Conservation (phyloP, 2,797 vertebrate genomes). For the Eospalax fontanierii region DNA sequence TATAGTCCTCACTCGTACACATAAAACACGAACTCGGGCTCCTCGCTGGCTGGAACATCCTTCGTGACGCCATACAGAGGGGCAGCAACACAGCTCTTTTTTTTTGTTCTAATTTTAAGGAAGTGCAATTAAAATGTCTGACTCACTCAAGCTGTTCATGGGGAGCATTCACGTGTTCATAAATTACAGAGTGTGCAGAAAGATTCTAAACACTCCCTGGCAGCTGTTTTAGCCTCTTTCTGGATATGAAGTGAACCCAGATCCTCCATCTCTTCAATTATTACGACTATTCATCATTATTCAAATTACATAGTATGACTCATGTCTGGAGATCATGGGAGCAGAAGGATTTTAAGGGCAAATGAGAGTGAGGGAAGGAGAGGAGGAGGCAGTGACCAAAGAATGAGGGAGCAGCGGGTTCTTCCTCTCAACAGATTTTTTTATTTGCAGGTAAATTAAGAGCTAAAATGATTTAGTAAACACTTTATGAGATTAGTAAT, state of each 20-base stretch:
- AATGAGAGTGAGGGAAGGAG: conserved; percentile 21
- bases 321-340: conserved; percentile 72
- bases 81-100: conserved; percentile 12
- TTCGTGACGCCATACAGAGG: conserved; percentile 44
- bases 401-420: not conserved
- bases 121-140: conserved; percentile 75
- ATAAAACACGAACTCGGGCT: conserved; percentile 19
- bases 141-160: conserved; percentile 72
- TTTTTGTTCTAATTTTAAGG: conserved; percentile 81
- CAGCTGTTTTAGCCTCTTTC: conserved; percentile 75
- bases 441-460: not conserved
- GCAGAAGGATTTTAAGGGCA: conserved; percentile 71
- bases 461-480: conserved; percentile 40
- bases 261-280: conserved; percentile 73
- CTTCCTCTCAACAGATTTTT: not conserved
- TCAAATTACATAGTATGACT: conserved; percentile 77
- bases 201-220: conserved; percentile 57
- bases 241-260: conserved; percentile 75
- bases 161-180: conserved; percentile 61
- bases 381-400: not conserved
- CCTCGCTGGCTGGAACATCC: conserved; percentile 21
- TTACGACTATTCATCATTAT: conserved; percentile 74
- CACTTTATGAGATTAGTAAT: not conserved
- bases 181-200: conserved; percentile 76
- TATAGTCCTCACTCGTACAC: not conserved